Base-by-base conservation (phyloP, 2,888 invertebrate genomes). In the Tridacna gigas region DNA sequence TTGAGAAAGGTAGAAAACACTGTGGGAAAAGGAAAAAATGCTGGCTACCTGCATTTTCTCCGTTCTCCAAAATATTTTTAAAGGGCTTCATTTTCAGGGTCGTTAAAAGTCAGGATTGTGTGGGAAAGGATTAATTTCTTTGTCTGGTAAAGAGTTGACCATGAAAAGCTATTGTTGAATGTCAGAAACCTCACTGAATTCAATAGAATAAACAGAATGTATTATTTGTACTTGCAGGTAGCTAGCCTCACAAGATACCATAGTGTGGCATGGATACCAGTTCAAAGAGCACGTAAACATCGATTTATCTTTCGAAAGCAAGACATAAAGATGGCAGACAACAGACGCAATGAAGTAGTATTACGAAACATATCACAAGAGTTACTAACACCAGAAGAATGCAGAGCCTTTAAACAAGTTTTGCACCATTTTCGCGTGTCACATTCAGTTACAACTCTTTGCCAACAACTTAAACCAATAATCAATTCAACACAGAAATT, bases 401-500 rank as follows among this genome's bases (percentile, higher is more conserved):
- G 87, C 66, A 71, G 78, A 47, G 74, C 82, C 13, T 91, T 93
- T 78, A 92, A 91, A 82, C 89, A 90, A 78, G 90, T 90, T 37
- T 79, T 93, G 47, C 89, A 91, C 77, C 89, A 91, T 82, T 93
- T 92, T 88, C 89, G 91, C 48, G 87, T 89, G 20, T 88, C 91
- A 11, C 86, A 87, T 63, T 93, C 93, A 0, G 89, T 93, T 28
- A 87, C 91, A 3, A 80, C 91, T 0, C 75, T 93, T 65, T 92
- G 92, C 79, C 89, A 91, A 20, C 89, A 91, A 74, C 82, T 93
- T 7, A 88, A 88, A 48, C 88, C 89, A 13, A 80, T 91, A 67
- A 91, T 92, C 69, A 91, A 90, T 77, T 83, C 90, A 20, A 90
- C 91, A 1, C 90, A 91, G 76, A 91, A 91, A 79, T 86, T 93